phyloP scores from a whole-genome alignment of 2,113 vertebrate species.

The Alouatta palliata region DNA sequence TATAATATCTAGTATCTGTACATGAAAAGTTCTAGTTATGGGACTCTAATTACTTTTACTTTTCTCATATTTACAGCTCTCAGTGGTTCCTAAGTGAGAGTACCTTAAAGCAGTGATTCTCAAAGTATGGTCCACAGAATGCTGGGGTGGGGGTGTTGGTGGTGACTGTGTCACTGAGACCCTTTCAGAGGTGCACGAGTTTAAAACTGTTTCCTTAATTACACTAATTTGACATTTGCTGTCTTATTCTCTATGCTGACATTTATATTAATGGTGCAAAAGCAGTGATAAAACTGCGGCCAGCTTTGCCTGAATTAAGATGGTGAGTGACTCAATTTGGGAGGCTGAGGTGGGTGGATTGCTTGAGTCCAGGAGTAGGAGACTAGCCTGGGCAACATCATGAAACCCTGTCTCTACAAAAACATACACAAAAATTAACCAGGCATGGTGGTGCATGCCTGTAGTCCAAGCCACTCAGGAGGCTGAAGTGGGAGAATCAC shows the following conservation, averaged over 20 bases:
- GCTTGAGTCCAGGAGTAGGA: too few relatives aligned
- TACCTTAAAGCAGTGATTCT: neutral
- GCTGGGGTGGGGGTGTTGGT: neutral
- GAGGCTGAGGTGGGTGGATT: too few relatives aligned
- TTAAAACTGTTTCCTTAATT: neutral
- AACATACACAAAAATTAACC: too few relatives aligned
- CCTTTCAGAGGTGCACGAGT: neutral
- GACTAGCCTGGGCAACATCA: too few relatives aligned
- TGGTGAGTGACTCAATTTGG: too few relatives aligned
- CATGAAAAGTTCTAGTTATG: neutral
- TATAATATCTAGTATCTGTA: neutral
- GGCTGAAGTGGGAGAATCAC: too few relatives aligned
- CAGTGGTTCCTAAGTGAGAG: neutral
- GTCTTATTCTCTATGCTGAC: neutral
- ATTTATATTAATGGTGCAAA: neutral
- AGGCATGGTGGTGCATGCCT: too few relatives aligned
- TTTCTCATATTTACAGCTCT: neutral
- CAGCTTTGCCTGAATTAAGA: neutral
- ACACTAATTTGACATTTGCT: neutral
- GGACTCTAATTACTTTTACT: neutral
- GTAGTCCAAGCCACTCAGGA: too few relatives aligned
- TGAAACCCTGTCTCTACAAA: too few relatives aligned
- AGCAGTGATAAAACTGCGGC: neutral
- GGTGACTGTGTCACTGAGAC: neutral
- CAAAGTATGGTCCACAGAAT: neutral